phyloP scores from a whole-genome alignment of 2,888 invertebrate species.

The Folsomia candida region DNA sequence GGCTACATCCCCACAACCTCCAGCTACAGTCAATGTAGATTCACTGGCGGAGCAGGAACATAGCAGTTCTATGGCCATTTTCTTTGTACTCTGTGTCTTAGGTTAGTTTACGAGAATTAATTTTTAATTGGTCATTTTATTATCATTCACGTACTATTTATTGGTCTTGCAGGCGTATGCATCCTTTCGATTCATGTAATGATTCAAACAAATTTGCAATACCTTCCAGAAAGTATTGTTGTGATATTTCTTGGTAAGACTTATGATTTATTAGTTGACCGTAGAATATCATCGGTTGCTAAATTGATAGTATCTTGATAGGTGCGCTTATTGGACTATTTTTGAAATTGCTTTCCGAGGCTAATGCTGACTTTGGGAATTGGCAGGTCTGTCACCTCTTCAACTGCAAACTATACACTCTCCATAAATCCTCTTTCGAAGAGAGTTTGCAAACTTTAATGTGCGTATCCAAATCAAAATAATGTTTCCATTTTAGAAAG shows the following conservation, averaged over 20 bases:
- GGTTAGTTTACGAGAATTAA: slow-evolving; percentile 52
- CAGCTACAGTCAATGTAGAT: too few species aligned
- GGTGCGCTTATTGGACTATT: slow-evolving; percentile 89
- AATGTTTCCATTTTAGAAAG: slow-evolving; percentile 63
- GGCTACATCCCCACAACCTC: too few species aligned
- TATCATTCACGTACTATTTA: slow-evolving; percentile 1
- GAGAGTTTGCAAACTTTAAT: background rate
- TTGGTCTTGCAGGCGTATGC: slow-evolving; percentile 71
- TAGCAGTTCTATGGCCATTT: slow-evolving; percentile 93
- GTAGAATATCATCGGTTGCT: background rate
- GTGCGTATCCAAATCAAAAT: slow-evolving; percentile 1
- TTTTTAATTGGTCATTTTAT: background rate
- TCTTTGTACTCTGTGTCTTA: slow-evolving; percentile 93
- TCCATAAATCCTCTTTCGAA: background rate
- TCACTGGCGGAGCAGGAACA: slow-evolving; percentile 97
- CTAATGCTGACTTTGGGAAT: slow-evolving; percentile 79
- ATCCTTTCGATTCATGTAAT: slow-evolving; percentile 91
- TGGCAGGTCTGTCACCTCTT: slow-evolving; percentile 73
- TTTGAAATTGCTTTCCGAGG: slow-evolving; percentile 75
- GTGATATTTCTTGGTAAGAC: slow-evolving; percentile 77
- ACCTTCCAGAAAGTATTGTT: slow-evolving; percentile 95
- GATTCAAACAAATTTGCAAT: slow-evolving; percentile 92
- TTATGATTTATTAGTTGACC: background rate
- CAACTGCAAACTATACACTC: too few species aligned
- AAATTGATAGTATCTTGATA: slow-evolving; percentile 43